These are phyloP conservation scores for Sinosuthora webbiana DNA, from an alignment of 2,113 vertebrate genomes.

Conservation along the genomic window DNA sequence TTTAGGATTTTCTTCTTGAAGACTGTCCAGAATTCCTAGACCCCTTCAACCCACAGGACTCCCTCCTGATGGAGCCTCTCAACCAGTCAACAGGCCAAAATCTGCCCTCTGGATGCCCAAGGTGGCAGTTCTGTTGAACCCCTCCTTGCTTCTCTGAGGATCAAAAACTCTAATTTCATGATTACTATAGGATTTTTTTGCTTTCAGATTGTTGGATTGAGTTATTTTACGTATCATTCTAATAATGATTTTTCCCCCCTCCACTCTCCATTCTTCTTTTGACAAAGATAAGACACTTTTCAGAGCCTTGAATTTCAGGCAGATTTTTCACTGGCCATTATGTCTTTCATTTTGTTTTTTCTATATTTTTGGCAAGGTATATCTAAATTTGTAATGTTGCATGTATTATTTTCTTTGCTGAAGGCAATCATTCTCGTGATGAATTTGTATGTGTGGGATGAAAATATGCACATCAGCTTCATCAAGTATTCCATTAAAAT, in stretches of 20 bases:
- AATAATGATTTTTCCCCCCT: neutral
- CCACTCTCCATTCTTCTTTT: neutral
- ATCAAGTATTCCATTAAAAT: constrained; percentile 38
- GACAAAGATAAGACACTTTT: neutral
- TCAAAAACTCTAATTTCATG: neutral
- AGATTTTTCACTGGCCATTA: neutral
- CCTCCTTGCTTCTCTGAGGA: neutral
- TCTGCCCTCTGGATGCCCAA: neutral
- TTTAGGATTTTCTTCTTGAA: neutral
- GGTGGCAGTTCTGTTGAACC: neutral
- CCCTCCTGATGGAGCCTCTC: neutral
- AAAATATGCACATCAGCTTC: constrained; percentile 26
- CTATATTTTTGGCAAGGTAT: neutral
- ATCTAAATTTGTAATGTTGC: neutral
- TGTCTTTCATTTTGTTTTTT: neutral
- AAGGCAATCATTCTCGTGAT: constrained; percentile 21
- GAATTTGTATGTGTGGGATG: constrained; percentile 26
- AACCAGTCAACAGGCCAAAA: neutral
- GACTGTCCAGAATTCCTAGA: neutral
- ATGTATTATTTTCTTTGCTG: constrained; percentile 5
- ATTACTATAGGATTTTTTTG: neutral
- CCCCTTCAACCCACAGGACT: neutral
- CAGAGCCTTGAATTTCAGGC: neutral
- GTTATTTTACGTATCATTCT: neutral
- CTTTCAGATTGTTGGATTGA: neutral